These are phyloP conservation scores for Cyclura pinguis DNA, from an alignment of 2,797 vertebrate species.

Conservation along the genomic window DNA sequence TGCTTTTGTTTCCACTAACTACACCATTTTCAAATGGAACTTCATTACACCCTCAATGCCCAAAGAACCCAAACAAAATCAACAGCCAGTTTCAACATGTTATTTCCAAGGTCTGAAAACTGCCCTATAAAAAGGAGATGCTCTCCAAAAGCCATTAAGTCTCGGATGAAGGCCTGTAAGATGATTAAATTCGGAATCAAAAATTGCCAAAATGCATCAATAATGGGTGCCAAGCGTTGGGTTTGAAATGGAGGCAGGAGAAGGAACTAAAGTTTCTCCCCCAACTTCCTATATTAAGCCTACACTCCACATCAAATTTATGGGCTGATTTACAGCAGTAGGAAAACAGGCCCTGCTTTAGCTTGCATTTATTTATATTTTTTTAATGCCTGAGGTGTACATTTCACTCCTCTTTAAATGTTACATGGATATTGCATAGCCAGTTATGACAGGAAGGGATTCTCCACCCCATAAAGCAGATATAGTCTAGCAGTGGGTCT, in stretches of 20 bases:
- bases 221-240: neutral
- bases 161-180: neutral
- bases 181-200: neutral
- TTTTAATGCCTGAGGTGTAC: conserved; percentile 48
- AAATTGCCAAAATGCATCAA: neutral
- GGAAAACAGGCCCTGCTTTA: conserved; percentile 44
- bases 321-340: conserved; percentile 52
- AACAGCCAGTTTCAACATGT: no score
- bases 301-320: conserved; percentile 57
- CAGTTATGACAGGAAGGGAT: conserved; percentile 43
- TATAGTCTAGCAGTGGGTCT: neutral
- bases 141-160: neutral
- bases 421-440: conserved; percentile 37
- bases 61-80: no score
- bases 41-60: no score
- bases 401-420: conserved; percentile 57
- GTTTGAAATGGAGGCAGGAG: no score
- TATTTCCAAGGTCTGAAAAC: no score
- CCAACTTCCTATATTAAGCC: conserved; percentile 2
- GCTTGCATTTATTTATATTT: conserved; percentile 27
- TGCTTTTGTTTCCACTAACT: no score
- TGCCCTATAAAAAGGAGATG: neutral
- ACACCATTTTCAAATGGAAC: no score
- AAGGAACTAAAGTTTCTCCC: rapidly evolving
- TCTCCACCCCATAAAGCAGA: neutral